Evolutionary conservation across 2,888 invertebrate genomes (phyloP).

Genomic region (Ochropacha duplaris): DNA sequence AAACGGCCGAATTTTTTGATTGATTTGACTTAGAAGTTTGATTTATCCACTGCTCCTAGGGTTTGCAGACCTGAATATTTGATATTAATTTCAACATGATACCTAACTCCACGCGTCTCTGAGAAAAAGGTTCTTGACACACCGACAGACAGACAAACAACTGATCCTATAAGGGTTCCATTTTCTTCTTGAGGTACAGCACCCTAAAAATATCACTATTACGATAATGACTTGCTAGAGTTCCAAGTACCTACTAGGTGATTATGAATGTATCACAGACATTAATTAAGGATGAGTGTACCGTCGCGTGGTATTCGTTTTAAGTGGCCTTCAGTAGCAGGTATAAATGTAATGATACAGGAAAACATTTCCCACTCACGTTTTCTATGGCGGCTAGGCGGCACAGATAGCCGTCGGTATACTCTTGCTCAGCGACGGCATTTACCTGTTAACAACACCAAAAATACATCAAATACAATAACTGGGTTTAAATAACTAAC

Average conservation of each 20-base stretch:
- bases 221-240: background rate
- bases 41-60: no score
- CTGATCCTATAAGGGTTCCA: no score
- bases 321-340: background rate
- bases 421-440: conserved; percentile 34
- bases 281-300: background rate
- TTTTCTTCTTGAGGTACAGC: no score
- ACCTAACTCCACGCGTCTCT: no score
- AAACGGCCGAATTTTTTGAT: no score
- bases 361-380: conserved; percentile 44
- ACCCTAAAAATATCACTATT: no score
- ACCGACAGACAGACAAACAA: no score
- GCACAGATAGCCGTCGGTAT: conserved; percentile 45
- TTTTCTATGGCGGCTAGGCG: conserved; percentile 61
- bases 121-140: no score
- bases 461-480: conserved; percentile 4
- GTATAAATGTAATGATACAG: background rate
- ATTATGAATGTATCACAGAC: background rate
- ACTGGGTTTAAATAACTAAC: background rate
- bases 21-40: no score
- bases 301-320: background rate
- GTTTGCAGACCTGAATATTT: no score
- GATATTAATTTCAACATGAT: no score
- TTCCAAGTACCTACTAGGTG: no score
- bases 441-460: conserved; percentile 52